phyloP scores from a whole-genome alignment of 2,888 invertebrate species.

The Drosophila nr. perissopoda region DNA sequence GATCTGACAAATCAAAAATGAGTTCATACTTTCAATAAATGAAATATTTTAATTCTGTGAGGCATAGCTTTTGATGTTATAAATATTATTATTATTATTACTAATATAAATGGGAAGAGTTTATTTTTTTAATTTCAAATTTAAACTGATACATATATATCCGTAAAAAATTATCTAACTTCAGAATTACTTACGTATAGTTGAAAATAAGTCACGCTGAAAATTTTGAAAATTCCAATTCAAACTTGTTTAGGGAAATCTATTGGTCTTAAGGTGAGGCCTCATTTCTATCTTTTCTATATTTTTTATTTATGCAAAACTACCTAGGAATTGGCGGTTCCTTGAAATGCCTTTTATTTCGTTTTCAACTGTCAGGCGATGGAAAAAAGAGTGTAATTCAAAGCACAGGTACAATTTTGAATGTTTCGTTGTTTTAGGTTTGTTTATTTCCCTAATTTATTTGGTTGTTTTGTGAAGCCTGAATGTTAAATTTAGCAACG shows the following conservation, averaged over 20 bases:
- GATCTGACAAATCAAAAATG: not conserved
- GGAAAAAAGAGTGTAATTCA: constrained; percentile 48
- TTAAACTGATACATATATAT: no score
- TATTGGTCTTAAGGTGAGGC: not conserved
- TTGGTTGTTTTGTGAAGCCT: constrained; percentile 58
- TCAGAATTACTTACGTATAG: no score
- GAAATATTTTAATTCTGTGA: not conserved
- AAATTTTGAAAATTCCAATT: not conserved
- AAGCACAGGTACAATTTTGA: constrained; percentile 56
- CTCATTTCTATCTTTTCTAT: not conserved
- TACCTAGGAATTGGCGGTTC: not conserved
- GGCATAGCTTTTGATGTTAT: not conserved
- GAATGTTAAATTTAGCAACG: constrained; percentile 74
- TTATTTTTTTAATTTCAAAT: no score
- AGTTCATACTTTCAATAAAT: not conserved
- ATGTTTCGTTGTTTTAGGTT: constrained; percentile 38
- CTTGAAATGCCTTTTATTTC: constrained; percentile 12
- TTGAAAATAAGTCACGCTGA: no score
- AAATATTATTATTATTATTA: not conserved
- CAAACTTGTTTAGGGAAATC: not conserved
- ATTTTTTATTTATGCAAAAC: not conserved
- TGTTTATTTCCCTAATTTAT: constrained; percentile 75
- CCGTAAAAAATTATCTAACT: no score
- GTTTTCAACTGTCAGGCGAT: constrained; percentile 24
- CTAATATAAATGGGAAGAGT: not conserved